Conservation (phyloP, 2,888 invertebrate genomes). For the Congeria kusceri region DNA sequence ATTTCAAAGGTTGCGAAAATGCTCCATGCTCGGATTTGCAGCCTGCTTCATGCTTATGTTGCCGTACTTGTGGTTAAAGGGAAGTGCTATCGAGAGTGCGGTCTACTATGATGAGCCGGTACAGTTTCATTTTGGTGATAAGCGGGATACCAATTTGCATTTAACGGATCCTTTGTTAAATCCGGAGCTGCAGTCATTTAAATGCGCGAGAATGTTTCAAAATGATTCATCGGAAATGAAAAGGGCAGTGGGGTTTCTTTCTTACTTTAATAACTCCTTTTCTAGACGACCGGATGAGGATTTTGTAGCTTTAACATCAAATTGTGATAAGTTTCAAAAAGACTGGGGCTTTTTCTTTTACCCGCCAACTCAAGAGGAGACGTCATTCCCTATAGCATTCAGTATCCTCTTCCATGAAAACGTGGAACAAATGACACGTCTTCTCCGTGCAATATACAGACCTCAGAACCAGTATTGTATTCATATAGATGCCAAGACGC, state of each 20-base stretch:
- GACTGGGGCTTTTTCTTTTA: no score
- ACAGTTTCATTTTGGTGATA: no score
- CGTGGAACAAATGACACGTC: slow-evolving; percentile 78
- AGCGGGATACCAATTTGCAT: not conserved
- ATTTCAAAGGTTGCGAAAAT: no score
- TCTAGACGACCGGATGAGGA: no score
- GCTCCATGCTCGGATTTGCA: no score
- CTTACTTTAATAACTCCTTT: no score
- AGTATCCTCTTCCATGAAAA: slow-evolving; percentile 77
- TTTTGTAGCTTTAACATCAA: no score
- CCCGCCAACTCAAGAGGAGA: slow-evolving; percentile 54
- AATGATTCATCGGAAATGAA: slow-evolving; percentile 56
- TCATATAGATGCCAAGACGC: slow-evolving; percentile 80
- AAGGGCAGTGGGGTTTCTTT: slow-evolving; percentile 32
- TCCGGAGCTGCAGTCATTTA: slow-evolving; percentile 12
- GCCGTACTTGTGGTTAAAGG: no score
- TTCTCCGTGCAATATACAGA: slow-evolving; percentile 79
- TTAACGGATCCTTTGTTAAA: slow-evolving; percentile 20
- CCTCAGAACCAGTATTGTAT: slow-evolving; percentile 84
- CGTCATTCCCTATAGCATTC: slow-evolving; percentile 79
- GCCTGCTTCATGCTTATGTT: no score
- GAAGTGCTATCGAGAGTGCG: no score
- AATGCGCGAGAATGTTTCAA: slow-evolving; percentile 63
- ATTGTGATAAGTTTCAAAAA: no score
- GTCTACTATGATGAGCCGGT: no score